Evolutionary conservation across 2,797 vertebrate genomes (phyloP), one percentile per base, ranked within the genome.

Genomic region (Lacerta viridis): DNA sequence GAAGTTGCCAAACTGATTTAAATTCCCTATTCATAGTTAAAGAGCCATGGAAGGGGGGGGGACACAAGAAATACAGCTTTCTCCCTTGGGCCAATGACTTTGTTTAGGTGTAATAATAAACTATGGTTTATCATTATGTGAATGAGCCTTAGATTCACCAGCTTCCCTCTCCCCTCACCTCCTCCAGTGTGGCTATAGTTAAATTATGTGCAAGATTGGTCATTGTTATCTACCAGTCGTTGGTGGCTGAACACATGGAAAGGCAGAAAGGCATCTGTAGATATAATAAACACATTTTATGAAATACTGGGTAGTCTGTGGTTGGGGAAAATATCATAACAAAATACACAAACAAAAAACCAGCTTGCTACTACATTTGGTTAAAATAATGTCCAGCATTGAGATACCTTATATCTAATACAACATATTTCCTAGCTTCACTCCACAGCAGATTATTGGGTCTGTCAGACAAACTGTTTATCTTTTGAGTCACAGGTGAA

Each of bases 401-500:
- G 46, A 81, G 64, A 46, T n/a, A 77, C 0, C 15, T 84, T 84
- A 78, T 79, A 18, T 41, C 75, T 59, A 79, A 61, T 79, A 78
- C 43, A 79, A 15, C 46, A 23, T 72, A 25, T 83, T 88, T 71
- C 76, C 29, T 59, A 72, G 11, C 29, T 88, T 79, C 29, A 20
- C 10, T 79, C 25, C 29, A n/a, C 8, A 50, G 69, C 15, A 71
- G 27, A 55, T 43, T 23, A 6, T n/a, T 84, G 33, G 36, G 13
- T 81, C 29, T 75, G 4, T 17, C 29, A 74, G 29, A 43, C 2
- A 41, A 5, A 36, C 2, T 10, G 33, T 79, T 84, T 75, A 79
- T 79, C 64, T 69, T 86, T 77, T 69, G 43, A 29, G 61, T 41
- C 46, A 83, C 20, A 64, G 61, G 39, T 88, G 36, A 66, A 29